phyloP scores from a whole-genome alignment of 2,797 vertebrate species.

The Cyclura pinguis region DNA sequence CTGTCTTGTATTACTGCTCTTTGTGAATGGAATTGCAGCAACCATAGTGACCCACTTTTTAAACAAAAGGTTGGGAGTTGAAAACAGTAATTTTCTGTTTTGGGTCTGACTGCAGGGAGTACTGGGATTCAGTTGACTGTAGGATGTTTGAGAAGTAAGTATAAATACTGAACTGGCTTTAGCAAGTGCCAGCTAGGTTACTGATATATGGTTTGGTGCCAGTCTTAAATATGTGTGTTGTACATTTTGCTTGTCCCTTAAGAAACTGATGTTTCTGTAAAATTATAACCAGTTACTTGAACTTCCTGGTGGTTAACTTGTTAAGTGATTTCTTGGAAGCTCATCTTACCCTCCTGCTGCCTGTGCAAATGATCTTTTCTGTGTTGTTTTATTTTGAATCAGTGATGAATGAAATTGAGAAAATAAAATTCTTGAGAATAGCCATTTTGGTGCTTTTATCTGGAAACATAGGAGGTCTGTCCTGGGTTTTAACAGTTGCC shows the following conservation, averaged over 20 bases:
- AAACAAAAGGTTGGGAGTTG: background rate
- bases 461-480: conserved; percentile 36
- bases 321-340: background rate
- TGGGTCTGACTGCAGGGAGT: no score
- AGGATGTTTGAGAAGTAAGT: background rate
- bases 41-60: background rate
- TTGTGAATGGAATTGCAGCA: conserved; percentile 12
- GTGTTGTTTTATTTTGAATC: background rate
- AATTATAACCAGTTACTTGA: background rate
- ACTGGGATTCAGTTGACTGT: background rate
- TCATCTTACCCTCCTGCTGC: rapidly evolving
- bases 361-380: rapidly evolving
- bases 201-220: conserved; percentile 20
- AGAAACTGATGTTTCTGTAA: background rate
- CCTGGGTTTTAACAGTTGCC: conserved; percentile 58
- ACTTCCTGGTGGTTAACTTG: background rate
- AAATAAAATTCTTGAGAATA: background rate
- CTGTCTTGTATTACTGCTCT: background rate
- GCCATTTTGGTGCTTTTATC: background rate
- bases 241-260: background rate
- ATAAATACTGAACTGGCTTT: background rate
- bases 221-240: background rate
- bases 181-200: background rate
- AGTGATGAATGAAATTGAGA: conserved; percentile 7
- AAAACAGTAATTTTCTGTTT: background rate